Percentiles rank a stretch among this genome's conserved stretches.
phyloP scores from a whole-genome alignment of 2,797 vertebrate species.

The Gastrophryne carolinensis region DNA sequence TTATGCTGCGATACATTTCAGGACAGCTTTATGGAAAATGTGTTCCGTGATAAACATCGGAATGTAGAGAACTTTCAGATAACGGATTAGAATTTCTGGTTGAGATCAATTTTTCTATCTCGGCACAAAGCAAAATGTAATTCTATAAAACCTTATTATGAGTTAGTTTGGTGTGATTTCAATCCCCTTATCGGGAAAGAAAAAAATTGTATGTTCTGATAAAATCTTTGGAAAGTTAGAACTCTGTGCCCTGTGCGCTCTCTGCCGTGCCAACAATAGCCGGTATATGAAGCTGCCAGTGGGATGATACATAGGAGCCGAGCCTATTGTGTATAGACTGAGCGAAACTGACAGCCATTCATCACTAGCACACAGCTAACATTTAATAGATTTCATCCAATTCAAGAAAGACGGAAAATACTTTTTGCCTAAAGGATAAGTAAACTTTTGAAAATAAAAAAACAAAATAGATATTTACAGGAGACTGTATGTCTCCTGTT shows the following conservation, averaged over 20 bases:
- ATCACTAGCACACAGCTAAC: neutral
- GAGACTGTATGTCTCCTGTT: too few species aligned
- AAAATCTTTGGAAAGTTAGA: constrained; percentile 18
- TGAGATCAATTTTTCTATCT: constrained; percentile 19
- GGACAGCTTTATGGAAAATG: neutral
- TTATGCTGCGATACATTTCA: constrained; percentile 11
- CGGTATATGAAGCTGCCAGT: neutral
- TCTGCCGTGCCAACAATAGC: neutral
- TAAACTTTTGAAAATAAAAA: too few species aligned
- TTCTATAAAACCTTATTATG: constrained; percentile 29
- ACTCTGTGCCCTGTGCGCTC: neutral
- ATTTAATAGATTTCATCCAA: neutral
- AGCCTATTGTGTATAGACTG: neutral
- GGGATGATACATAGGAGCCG: neutral
- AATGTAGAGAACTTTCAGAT: constrained; percentile 2
- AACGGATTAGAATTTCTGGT: constrained; percentile 35
- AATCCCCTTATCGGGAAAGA: constrained; percentile 35
- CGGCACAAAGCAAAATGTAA: neutral
- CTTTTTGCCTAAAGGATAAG: neutral
- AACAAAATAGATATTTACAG: too few species aligned
- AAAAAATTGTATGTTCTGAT: constrained; percentile 29
- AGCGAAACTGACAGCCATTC: neutral
- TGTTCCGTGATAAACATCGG: constrained; percentile 11
- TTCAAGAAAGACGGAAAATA: neutral
- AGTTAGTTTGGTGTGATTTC: constrained; percentile 17